These are phyloP conservation scores for Tupiocoris notatus DNA, from an alignment of 2,888 invertebrate genomes.

Conservation along the genomic window DNA sequence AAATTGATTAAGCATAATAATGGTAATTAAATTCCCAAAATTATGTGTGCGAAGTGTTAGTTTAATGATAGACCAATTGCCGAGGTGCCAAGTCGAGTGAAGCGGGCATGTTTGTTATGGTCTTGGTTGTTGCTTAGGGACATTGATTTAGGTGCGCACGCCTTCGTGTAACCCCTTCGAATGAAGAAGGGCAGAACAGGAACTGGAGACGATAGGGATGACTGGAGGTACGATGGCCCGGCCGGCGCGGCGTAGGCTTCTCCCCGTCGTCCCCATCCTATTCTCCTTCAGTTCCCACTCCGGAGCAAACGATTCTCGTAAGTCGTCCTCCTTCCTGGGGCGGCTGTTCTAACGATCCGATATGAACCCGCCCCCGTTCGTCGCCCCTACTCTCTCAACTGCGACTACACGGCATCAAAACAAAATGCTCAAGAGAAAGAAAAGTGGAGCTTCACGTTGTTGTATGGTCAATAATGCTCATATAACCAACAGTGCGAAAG, in stretches of 20 bases:
- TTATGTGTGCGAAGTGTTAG: neutral
- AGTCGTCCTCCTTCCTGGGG: neutral
- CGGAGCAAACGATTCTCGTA: neutral
- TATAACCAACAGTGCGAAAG: too few relatives aligned
- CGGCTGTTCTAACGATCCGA: neutral
- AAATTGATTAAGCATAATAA: too few relatives aligned
- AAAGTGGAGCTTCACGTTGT: too few relatives aligned
- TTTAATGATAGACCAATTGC: neutral
- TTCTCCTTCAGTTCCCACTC: neutral
- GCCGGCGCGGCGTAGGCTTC: too few relatives aligned
- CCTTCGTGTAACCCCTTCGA: conserved; percentile 16
- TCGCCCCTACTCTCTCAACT: neutral
- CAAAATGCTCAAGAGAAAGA: too few relatives aligned
- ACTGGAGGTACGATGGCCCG: neutral
- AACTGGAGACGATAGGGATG: neutral
- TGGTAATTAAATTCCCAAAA: too few relatives aligned
- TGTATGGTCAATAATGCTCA: too few relatives aligned
- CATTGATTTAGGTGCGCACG: conserved; percentile 31
- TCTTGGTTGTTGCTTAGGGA: conserved; percentile 34
- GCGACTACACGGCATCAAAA: neutral
- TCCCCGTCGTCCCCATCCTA: neutral
- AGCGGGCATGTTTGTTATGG: conserved; percentile 28
- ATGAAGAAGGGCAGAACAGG: neutral
- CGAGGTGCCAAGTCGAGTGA: conserved; percentile 3
- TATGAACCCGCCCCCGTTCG: neutral